phyloP scores from a whole-genome alignment of 2,113 vertebrate species.

The Aptenodytes forsteri region DNA sequence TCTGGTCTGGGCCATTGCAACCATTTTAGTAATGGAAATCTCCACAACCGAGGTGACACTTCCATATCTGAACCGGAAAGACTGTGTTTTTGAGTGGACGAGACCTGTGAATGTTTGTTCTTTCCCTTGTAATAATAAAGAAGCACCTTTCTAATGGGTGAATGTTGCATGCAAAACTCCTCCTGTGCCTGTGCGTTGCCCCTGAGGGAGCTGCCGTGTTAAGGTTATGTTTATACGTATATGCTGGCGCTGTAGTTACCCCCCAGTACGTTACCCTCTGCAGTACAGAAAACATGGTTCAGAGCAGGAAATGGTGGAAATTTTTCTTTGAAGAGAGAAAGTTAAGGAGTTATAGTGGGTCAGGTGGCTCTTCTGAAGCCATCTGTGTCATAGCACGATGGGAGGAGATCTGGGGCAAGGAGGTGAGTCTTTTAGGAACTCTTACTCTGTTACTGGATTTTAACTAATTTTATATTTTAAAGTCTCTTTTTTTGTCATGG shows the following conservation, averaged over 20 bases:
- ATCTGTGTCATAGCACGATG: accelerated
- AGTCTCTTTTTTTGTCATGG: accelerated
- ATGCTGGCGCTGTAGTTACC: neutral
- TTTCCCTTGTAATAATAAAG: neutral
- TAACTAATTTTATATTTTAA: neutral
- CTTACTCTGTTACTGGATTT: neutral
- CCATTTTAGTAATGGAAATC: neutral
- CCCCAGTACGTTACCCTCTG: too few relatives aligned
- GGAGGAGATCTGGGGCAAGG: neutral
- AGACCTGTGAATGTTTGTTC: accelerated
- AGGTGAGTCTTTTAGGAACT: neutral
- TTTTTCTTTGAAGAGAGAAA: neutral
- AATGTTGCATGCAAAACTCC: neutral
- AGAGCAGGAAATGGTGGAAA: neutral
- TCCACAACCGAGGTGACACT: accelerated
- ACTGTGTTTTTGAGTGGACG: neutral
- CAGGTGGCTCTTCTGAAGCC: neutral
- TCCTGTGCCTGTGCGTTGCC: neutral
- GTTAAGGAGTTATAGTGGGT: neutral
- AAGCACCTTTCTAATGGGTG: neutral
- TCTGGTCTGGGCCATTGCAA: neutral
- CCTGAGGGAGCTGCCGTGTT: accelerated
- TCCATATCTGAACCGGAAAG: neutral
- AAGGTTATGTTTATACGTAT: neutral
- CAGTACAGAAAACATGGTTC: neutral